Evolutionary conservation across 2,888 invertebrate species (phyloP), one percentile per base, ranked within the genome.

Genomic region (Aphidoletes aphidimyza): DNA sequence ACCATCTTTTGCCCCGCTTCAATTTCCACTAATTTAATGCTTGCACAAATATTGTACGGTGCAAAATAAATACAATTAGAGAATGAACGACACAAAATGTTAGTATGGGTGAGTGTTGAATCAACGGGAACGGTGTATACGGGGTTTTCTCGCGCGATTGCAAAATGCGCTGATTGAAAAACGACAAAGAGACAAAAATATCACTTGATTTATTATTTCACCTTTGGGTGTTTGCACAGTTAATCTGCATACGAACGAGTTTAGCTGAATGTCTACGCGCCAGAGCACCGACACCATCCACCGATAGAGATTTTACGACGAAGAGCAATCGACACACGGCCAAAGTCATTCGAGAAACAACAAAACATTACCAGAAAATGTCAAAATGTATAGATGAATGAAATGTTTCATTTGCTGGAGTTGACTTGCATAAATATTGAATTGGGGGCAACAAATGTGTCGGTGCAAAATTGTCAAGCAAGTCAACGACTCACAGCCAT

Each of bases 151-250:
- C 42, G 6, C 42, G 42, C 6, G 42, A 69, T 14, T 69, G 30
- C 34, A 14, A n/a, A n/a, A n/a, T 69, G 6, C n/a, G 69, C 34
- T 69, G 69, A 69, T 69, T 69, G 69, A 69, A 69, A 69, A 69
- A 69, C 69, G 69, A 69, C 69, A 69, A 69, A 30, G 30, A 30
- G 1, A 11, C 1, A 69, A 54, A 26, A 11, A 69, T 69, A 69
- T 69, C 69, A 69, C 34, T 69, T 69, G 69, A 69, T 69, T 69
- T 69, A 69, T 69, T 69, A 69, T 69, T 69, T 69, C 69, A 69
- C 69, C 69, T 69, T 69, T 69, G 69, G 69, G 69, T 69, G 69
- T 69, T 69, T 69, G 69, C 69, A 30, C 30, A 69, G 69, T 30
- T 69, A 69, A 69, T 69, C 69, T 69, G 30, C 69, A 69, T 69